Percentiles rank a stretch among this genome's conserved stretches.
phyloP scores from a whole-genome alignment of 2,797 vertebrate species.

The Natrix natrix region DNA sequence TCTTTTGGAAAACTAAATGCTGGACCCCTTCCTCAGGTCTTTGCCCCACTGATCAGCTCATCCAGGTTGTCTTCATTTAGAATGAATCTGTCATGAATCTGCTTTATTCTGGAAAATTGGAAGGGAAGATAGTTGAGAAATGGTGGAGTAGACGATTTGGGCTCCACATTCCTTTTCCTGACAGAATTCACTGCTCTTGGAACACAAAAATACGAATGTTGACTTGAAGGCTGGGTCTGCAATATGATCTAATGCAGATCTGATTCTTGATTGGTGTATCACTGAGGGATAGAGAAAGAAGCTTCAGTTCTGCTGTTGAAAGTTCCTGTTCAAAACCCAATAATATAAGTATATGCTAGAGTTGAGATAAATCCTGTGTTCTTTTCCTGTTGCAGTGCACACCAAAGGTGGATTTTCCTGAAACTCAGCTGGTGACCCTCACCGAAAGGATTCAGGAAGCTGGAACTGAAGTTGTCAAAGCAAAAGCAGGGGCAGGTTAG shows the following conservation, averaged over 20 bases:
- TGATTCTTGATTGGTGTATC: background rate
- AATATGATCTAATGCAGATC: background rate
- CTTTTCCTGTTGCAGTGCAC: conserved; percentile 74
- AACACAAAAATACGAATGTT: background rate
- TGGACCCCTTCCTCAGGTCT: background rate
- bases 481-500: conserved; percentile 91
- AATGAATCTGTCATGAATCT: background rate
- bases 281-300: background rate
- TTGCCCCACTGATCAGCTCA: background rate
- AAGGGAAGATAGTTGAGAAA: background rate
- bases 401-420: conserved; percentile 93
- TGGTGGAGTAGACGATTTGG: background rate
- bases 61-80: background rate
- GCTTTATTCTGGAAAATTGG: background rate
- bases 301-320: background rate
- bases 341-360: background rate
- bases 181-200: too few species aligned
- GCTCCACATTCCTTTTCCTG: background rate
- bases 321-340: background rate
- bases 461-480: conserved; percentile 96
- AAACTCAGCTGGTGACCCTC: conserved; percentile 84
- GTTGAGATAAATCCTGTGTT: background rate
- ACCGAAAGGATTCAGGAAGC: conserved; percentile 93
- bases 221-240: too few species aligned
- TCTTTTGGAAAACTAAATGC: background rate